Conservation (phyloP, 1,140 invertebrate genomes). For the Coelopa frigida region DNA sequence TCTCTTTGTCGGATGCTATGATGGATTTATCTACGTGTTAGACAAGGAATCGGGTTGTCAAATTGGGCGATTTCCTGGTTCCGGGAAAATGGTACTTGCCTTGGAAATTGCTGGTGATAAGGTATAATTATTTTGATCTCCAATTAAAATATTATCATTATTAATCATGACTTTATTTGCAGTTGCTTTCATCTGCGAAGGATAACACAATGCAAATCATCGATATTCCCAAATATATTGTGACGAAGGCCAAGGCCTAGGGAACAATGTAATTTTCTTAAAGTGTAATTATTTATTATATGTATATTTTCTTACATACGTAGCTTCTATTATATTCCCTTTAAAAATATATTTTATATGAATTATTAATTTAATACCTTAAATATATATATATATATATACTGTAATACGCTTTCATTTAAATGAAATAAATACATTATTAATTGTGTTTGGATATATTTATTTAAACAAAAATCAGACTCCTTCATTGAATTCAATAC, state of each 20-base stretch:
- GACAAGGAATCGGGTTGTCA: slow-evolving; percentile 44
- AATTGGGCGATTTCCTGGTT: slow-evolving; percentile 53
- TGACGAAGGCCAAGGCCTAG: too few species aligned
- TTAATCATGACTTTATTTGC: slow-evolving; percentile 6
- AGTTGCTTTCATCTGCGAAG: slow-evolving; percentile 38
- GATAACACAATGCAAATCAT: slow-evolving; percentile 32
- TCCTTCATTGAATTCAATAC: too few species aligned
- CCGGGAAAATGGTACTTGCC: slow-evolving; percentile 58
- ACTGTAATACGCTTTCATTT: slow-evolving; percentile 1
- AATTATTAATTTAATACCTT: too few species aligned
- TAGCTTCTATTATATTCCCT: too few species aligned
- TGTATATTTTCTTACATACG: too few species aligned
- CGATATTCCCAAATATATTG: slow-evolving; percentile 22
- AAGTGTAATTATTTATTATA: too few species aligned
- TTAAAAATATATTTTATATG: too few species aligned
- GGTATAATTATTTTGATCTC: slow-evolving; percentile 38
- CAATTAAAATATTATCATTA: background rate
- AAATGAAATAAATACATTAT: background rate
- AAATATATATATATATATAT: too few species aligned
- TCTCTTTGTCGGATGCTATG: slow-evolving; percentile 61
- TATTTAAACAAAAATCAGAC: too few species aligned
- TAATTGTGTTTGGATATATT: slow-evolving; percentile 1
- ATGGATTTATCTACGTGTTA: slow-evolving; percentile 63
- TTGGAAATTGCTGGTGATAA: slow-evolving; percentile 55
- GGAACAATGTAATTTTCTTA: too few species aligned